These are phyloP conservation scores for Columba guinea DNA, from an alignment of 2,797 vertebrate species.

Conservation along the genomic window DNA sequence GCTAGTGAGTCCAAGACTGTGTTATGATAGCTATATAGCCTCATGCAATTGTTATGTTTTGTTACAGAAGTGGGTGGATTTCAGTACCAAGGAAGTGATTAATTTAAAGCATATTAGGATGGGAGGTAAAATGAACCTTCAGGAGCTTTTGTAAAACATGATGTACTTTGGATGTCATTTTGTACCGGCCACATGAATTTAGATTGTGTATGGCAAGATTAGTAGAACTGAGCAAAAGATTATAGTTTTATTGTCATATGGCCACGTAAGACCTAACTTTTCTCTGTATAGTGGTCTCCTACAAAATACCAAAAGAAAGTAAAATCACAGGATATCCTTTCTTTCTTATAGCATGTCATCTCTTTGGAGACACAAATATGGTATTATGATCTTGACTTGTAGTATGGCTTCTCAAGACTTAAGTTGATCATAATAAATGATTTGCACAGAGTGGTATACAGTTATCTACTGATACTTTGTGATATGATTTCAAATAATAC, in stretches of 20 bases:
- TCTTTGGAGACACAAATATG: background rate
- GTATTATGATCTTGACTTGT: background rate
- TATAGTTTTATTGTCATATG: background rate
- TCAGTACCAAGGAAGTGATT: background rate
- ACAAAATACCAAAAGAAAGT: background rate
- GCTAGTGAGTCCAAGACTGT: background rate
- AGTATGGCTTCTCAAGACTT: background rate
- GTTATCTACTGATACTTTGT: background rate
- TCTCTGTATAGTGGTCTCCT: background rate
- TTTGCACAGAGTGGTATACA: background rate
- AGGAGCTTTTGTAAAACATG: background rate
- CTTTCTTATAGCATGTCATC: background rate
- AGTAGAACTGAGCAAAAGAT: background rate
- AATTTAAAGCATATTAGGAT: background rate
- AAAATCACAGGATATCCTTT: background rate
- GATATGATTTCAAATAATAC: background rate
- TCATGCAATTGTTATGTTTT: background rate
- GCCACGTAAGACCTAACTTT: background rate
- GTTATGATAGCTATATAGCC: fast-evolving
- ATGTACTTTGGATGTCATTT: background rate
- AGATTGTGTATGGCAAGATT: background rate
- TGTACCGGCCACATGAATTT: background rate
- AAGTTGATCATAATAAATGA: background rate
- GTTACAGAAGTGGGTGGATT: background rate
- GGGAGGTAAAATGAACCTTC: background rate